These are phyloP conservation scores for Petrolisthes cinctipes DNA, from an alignment of 2,888 invertebrate species.

Conservation along the genomic window DNA sequence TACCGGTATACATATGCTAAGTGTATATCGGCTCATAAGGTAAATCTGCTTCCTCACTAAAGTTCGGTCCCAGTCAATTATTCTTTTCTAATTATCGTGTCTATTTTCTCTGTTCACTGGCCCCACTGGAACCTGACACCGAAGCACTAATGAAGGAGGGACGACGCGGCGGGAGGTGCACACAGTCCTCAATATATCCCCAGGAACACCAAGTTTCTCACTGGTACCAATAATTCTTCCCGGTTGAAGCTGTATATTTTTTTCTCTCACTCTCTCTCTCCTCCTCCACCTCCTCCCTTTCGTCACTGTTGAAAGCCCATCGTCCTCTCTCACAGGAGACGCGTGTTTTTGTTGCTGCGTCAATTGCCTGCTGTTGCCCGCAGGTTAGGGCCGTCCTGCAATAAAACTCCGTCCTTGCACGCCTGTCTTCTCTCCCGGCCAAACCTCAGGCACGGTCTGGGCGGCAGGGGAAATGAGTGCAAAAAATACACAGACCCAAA, in stretches of 20 bases:
- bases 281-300: neutral
- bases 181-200: neutral
- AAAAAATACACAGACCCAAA: neutral
- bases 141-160: neutral
- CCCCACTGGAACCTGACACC: too few relatives aligned
- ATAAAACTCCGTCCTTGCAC: slow-evolving; percentile 53
- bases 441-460: slow-evolving; percentile 24
- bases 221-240: slow-evolving; percentile 29
- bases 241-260: slow-evolving; percentile 20
- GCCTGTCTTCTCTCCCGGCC: slow-evolving; percentile 17
- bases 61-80: too few relatives aligned
- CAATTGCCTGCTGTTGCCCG: slow-evolving; percentile 56
- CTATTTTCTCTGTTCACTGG: too few relatives aligned
- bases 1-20: too few relatives aligned
- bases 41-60: too few relatives aligned
- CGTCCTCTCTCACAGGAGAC: slow-evolving; percentile 27
- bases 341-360: slow-evolving; percentile 56
- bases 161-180: slow-evolving; percentile 6
- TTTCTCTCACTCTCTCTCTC: slow-evolving; percentile 8
- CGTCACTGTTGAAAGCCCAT: slow-evolving; percentile 44
- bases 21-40: too few relatives aligned
- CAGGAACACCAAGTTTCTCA: slow-evolving; percentile 32
- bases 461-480: neutral
- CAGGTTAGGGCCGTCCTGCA: slow-evolving; percentile 44
- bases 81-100: too few relatives aligned